phyloP scores from a whole-genome alignment of 1,140 invertebrate genomes.

The Drosophila dunni region DNA sequence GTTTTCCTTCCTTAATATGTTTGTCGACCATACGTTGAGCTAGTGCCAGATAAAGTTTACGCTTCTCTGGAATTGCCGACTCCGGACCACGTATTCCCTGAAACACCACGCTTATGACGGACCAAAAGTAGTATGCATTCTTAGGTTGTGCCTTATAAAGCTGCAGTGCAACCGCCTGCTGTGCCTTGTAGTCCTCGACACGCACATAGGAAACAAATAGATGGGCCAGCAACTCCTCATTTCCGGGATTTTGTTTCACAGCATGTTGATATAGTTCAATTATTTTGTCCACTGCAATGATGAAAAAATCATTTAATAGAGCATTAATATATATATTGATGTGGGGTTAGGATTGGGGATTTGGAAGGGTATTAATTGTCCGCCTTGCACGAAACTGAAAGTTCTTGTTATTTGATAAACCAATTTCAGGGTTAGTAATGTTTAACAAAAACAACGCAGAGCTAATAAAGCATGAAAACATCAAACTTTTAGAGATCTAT shows the following conservation, averaged over 20 bases:
- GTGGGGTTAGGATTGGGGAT: no score
- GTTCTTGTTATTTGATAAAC: constrained; percentile 8
- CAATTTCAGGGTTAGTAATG: constrained; percentile 15
- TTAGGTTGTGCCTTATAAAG: constrained; percentile 96
- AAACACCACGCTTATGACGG: constrained; percentile 97
- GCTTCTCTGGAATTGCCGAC: constrained; percentile 85
- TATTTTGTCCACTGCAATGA: constrained; percentile 92
- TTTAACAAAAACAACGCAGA: neutral
- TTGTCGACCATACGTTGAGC: constrained; percentile 95
- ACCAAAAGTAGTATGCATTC: constrained; percentile 99
- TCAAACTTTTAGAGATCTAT: neutral
- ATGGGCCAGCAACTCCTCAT: constrained; percentile 96
- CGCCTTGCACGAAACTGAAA: no score
- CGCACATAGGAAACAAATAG: constrained; percentile 98
- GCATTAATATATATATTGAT: no score
- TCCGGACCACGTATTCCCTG: constrained; percentile 86
- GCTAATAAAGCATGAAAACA: neutral
- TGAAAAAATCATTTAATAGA: constrained; percentile 36
- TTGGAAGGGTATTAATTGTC: no score
- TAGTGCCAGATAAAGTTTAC: constrained; percentile 90
- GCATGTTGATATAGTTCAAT: constrained; percentile 95
- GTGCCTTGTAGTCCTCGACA: constrained; percentile 94
- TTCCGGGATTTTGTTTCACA: constrained; percentile 92
- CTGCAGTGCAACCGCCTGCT: constrained; percentile 94
- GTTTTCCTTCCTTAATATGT: constrained; percentile 94